Evolutionary conservation across 2,113 vertebrate genomes (phyloP).

Genomic region (Psilopogon haemacephalus): DNA sequence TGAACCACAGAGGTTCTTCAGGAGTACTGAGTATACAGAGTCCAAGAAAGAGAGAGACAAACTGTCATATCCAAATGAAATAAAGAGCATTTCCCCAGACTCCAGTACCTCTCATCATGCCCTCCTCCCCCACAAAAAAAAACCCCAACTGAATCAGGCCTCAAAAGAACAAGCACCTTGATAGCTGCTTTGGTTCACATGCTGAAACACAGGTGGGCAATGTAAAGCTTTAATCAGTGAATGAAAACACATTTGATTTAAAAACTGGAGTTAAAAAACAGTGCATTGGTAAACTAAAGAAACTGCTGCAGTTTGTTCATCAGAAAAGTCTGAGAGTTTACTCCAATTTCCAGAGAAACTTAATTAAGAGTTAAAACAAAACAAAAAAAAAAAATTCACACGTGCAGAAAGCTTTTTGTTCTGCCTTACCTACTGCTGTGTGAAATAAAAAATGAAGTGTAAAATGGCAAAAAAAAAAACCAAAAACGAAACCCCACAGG

Average conservation of each 20-base stretch:
- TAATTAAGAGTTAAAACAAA: too few relatives aligned
- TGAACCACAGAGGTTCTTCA: neutral
- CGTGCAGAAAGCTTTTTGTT: neutral
- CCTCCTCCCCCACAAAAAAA: too few relatives aligned
- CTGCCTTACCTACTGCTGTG: neutral
- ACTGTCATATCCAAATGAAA: neutral
- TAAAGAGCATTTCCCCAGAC: neutral
- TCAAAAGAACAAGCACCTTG: neutral
- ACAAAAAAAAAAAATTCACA: neutral
- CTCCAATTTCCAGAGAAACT: neutral
- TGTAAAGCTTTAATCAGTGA: neutral
- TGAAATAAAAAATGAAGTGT: neutral
- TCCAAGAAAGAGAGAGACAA: neutral
- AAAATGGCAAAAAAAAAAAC: too few relatives aligned
- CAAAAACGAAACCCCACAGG: too few relatives aligned
- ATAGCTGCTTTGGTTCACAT: neutral
- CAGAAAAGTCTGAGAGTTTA: neutral
- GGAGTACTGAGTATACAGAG: neutral
- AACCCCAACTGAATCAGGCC: too few relatives aligned
- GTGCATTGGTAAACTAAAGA: neutral
- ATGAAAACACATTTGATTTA: neutral
- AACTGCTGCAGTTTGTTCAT: neutral
- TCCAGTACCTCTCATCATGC: neutral
- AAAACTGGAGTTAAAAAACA: neutral
- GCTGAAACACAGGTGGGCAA: neutral